Base-by-base conservation (phyloP, 2,888 invertebrate species). In the Suillia variegata region DNA sequence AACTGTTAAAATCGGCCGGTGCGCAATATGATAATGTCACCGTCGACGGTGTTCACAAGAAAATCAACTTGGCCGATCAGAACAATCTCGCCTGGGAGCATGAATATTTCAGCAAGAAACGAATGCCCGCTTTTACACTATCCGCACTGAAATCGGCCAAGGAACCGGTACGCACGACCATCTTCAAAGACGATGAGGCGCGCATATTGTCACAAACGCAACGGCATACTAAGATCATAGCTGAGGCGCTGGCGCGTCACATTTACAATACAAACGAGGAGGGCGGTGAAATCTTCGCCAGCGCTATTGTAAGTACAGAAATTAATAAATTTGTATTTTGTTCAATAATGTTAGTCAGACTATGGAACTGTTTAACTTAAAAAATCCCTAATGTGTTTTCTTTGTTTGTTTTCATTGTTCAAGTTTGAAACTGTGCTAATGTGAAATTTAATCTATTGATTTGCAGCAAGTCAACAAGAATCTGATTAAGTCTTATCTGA, bases 61-160 rank as follows among this genome's bases (percentile, higher is more conserved):
- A 98, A 85, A 98, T 99, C 70, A 97, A 97, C 84, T 84, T 98
- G 56, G 96, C 95, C 0, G 96, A 97, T 55, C 93, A 94, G 68
- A 6, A 64, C 0, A 86, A 90, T 57, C 82, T 97, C 24, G 93
- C 96, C 0, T 99, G 98, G 98, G 97, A 98, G 75, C 98, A 99
- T 76, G 98, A 99, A 82, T 85, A 95, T 67, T 98, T 93, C 83
- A 96, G 96, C 79, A 94, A 98, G 69, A 87, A 94, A 65, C 85
- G 96, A 65, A 86, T 97, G 73, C 91, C 96, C 0, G 96, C 96
- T 0, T 93, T 97, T 76, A 98, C 98, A 0, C 73, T 98, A 3
- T 97, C 97, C 1, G 87, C 91, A 1, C 79, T 94, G 4, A 86
- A 86, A 62, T 70, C 74, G 4, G 78, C 81, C 12, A 74, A 73